Base-by-base conservation (phyloP, 2,797 vertebrate genomes). In the Cryptoblepharus egeriae region DNA sequence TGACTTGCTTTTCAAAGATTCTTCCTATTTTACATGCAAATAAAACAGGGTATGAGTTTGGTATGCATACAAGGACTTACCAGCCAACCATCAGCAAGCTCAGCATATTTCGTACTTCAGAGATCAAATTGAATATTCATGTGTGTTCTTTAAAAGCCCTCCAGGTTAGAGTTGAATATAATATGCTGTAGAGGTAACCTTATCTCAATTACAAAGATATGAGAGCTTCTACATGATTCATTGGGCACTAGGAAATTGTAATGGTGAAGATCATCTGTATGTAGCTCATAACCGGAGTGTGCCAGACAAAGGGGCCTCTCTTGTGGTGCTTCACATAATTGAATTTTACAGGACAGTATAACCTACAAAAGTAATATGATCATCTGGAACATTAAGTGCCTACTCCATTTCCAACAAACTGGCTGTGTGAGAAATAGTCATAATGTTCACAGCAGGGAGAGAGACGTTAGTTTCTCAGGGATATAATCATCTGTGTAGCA, bases 101-200 rank as follows among this genome's bases (percentile, higher is more conserved):
- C 72, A 84, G 82, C 81, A 83, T 37, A 88, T 88, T 90, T 90
- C 85, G 79, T 60, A 85, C 32, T 55, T 76, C 67, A 77, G 80
- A 57, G 85, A 91, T 84, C 88, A 85, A 80, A 88, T 80, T 88
- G 88, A 90, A 90, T 90, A 93, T 91, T 88, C 81, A 86, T 89
- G 80, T 30, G 68, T 60, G 58, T 76, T 75, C 60, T 84, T 93
- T 74, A 85, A 89, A 84, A 83, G 28, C 82, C 75, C 87, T 80
- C 58, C n/a, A 87, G 84, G 74, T 87, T 88, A 57, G 81, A 79
- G 68, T 65, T 69, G 70, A 87, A 81, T 4, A 49, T 88, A 79
- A 71, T 87, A 83, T 55, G 49, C 32, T 60, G 39, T 86, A 88
- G 45, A 74, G 88, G 42, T 72, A 87, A 70, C 78, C 87, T 86